Base-by-base conservation (phyloP, 2,113 vertebrate genomes). In the Tyrannus savana region DNA sequence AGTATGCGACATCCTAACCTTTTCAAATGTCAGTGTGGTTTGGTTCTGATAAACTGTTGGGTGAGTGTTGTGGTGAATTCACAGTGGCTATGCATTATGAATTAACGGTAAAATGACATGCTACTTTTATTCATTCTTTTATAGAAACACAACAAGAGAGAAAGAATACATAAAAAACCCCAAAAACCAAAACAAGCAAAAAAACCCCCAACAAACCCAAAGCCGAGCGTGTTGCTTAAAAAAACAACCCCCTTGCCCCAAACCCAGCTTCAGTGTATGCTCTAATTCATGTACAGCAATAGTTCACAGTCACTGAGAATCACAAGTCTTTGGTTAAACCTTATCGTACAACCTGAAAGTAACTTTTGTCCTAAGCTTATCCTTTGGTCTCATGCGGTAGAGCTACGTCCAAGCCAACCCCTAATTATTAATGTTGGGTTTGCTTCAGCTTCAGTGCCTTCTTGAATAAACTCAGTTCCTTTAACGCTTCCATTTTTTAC, bases 21-120 rank as follows among this genome's bases (percentile, higher is more conserved):
- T 91, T 87, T 73, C 66, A 90, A 89, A 83, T 82, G 76, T 94
- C 89, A 87, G 4, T 68, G 68, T 88, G 79, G 60, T 96, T 94
- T 94, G 64, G 18, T 75, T 78, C 22, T 42, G 52, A 71, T 58
- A 75, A 64, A 66, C 69, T 74, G 52, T 15, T 63, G 52, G 14
- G 17, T 73, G 46, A 88, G 31, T 87, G 50, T 82, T 92, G 75
- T 67, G 88, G 52, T 89, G 66, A 92, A 68, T 96, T 95, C 93
- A 96, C 86, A 90, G 93, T 94, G 69, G 56, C 47, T 93, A 12
- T 46, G 19, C 39, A n/a, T 92, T 87, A 79, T 52, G 14, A 13
- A 37, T 69, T 62, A 71, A 89, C 72, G 30, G 62, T 68, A 82
- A 72, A 93, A 96, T 33, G 16, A 28, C 52, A 90, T 68, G 60